Evolutionary conservation across 2,888 invertebrate genomes (phyloP).

Genomic region (Cepaea hortensis): DNA sequence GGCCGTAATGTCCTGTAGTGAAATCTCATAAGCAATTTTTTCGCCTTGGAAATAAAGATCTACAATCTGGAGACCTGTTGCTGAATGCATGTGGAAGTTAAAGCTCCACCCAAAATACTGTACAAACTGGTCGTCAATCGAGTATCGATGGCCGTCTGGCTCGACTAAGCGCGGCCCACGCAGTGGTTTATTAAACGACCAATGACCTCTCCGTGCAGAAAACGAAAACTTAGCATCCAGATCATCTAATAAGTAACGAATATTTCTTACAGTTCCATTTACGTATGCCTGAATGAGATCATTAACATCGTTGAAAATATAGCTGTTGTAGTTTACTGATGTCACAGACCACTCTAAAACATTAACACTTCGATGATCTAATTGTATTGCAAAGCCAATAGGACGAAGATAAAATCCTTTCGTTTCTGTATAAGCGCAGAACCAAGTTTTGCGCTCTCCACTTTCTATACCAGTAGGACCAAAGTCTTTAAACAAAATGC

Average conservation of each 20-base stretch:
- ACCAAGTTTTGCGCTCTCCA: conserved; percentile 65
- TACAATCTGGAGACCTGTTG: conserved; percentile 65
- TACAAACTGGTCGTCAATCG: conserved; percentile 65
- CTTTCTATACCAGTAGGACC: conserved; percentile 63
- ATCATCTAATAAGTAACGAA: conserved; percentile 45
- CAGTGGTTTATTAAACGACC: conserved; percentile 56
- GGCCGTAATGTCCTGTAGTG: conserved; percentile 67
- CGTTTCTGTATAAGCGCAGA: conserved; percentile 64
- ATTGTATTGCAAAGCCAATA: conserved; percentile 65
- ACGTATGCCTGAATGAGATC: conserved; percentile 59
- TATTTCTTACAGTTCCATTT: conserved; percentile 42
- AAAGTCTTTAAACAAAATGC: conserved; percentile 62
- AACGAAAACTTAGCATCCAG: conserved; percentile 58
- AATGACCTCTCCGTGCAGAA: conserved; percentile 57
- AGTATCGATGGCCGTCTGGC: conserved; percentile 67
- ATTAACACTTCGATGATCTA: conserved; percentile 62
- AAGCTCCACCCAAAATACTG: conserved; percentile 72
- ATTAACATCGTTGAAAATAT: conserved; percentile 59
- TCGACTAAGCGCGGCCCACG: conserved; percentile 65
- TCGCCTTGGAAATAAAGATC: conserved; percentile 70
- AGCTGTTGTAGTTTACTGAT: conserved; percentile 64
- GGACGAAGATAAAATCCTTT: conserved; percentile 68
- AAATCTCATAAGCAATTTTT: conserved; percentile 68
- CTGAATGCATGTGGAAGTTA: conserved; percentile 64
- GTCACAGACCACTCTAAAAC: conserved; percentile 61